Conservation (phyloP, 2,113 vertebrate genomes). For the Aptenodytes patagonicus region DNA sequence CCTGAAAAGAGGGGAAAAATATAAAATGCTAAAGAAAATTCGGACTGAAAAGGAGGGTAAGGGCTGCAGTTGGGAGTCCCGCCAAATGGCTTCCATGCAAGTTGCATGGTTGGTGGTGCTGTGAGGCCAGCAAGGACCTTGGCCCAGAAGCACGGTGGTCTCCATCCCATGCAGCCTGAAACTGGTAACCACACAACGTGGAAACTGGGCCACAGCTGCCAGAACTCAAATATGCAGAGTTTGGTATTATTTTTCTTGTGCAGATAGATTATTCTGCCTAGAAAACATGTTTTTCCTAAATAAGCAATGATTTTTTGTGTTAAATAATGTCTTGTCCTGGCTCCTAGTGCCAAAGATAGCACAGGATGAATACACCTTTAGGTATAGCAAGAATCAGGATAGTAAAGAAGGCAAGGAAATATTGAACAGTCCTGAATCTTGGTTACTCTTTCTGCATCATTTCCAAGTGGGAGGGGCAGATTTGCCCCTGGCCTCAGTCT, state of each 20-base stretch:
- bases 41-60: neutral
- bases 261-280: neutral
- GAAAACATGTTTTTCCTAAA: neutral
- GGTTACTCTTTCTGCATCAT: neutral
- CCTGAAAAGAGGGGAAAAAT: neutral
- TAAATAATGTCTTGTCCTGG: neutral
- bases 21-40: neutral
- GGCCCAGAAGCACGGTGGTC: accelerated
- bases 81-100: neutral
- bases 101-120: neutral
- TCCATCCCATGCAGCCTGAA: neutral
- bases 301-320: neutral
- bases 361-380: neutral
- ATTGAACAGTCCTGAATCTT: neutral
- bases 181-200: neutral
- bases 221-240: neutral
- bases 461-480: neutral
- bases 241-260: neutral
- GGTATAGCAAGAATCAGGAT: neutral
- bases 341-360: neutral
- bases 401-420: neutral
- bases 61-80: neutral
- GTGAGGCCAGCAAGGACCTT: neutral
- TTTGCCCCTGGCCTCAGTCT: neutral
- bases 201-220: neutral